Evolutionary conservation across 1,140 invertebrate species (phyloP), one percentile per base, ranked within the genome.

Genomic region (Cylas formicarius): DNA sequence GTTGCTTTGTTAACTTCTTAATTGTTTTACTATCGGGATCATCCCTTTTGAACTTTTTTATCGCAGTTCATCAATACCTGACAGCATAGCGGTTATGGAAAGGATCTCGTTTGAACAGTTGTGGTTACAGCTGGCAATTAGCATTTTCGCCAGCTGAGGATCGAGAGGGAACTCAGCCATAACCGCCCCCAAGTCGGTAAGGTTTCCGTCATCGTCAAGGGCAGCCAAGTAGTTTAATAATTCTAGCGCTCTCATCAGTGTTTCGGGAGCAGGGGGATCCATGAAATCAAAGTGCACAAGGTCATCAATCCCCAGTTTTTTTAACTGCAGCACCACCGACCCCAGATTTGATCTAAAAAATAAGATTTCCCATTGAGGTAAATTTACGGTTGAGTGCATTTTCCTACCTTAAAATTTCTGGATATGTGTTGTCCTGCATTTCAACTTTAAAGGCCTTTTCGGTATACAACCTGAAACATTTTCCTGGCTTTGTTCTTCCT

Each of bases 241-340:
- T 72, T 99, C 97, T 38, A 99, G 67, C 2, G 97, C 96, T 65
- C 96, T 72, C 96, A 99, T 99, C n/a, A 99, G 71, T 0, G 97
- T 99, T 76, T 99, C 96, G 0, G 97, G 97, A n/a, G 97, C 97
- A 16, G 96, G 96, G 11, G 96, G 96, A 74, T 99, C 96, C 96
- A 99, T 99, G 68, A 99, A 99, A 71, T 99, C 96, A 71, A 99
- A 99, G 68, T 99, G 96, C 22, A 99, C 96, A 55, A 99, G 72
- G 74, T 99, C 97, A 65, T 99, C 94, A 57, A 99, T 99, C 51
- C 97, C 97, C 23, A 99, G 76, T 72, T 99, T 99, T 67, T 99
- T 99, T 53, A 99, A 72, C 71, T 99, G 96, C 40, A 99, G 69
- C 29, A 99, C 96, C 48, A 99, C 95, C 44, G 93, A 75, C 17